A percentile compares a stretch with the other conserved stretches of the same genome.
Conservation (phyloP, 2,113 vertebrate species). For the Neotoma lepida region DNA sequence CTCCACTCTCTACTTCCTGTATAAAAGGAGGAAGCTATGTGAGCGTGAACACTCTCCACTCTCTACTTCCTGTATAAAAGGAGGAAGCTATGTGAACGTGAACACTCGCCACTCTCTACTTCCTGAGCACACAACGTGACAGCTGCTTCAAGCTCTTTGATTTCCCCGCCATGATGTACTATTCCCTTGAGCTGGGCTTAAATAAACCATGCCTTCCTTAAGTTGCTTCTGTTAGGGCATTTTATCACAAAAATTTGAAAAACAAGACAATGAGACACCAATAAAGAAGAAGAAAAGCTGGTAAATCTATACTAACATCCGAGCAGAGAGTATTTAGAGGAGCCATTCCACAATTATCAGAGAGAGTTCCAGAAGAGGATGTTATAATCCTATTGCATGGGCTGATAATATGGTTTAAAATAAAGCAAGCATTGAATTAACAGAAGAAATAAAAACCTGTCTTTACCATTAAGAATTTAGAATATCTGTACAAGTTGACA, state of each 20-base stretch:
- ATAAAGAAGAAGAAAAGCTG: neutral
- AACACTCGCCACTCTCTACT: neutral
- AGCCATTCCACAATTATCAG: neutral
- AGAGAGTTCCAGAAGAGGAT: neutral
- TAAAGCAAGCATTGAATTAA: conserved; percentile 24
- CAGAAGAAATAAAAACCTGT: neutral
- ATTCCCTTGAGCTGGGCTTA: neutral
- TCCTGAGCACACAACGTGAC: too few relatives aligned
- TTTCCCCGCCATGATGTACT: neutral
- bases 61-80: neutral
- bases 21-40: too few relatives aligned
- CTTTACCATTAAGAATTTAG: conserved; percentile 16
- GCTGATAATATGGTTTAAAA: neutral
- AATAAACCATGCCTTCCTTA: neutral
- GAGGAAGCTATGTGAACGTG: neutral
- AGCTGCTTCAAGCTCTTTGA: neutral
- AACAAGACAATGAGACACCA: neutral
- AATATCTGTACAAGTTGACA: neutral
- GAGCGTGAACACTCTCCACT: neutral
- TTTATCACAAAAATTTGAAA: neutral
- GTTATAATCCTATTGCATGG: neutral
- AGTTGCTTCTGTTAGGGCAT: neutral
- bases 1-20: neutral
- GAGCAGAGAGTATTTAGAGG: conserved; percentile 1
- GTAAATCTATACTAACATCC: neutral